Evolutionary conservation across 2,113 vertebrate genomes (phyloP), one percentile per base, ranked within the genome.

Genomic region (Agapornis roseicollis): DNA sequence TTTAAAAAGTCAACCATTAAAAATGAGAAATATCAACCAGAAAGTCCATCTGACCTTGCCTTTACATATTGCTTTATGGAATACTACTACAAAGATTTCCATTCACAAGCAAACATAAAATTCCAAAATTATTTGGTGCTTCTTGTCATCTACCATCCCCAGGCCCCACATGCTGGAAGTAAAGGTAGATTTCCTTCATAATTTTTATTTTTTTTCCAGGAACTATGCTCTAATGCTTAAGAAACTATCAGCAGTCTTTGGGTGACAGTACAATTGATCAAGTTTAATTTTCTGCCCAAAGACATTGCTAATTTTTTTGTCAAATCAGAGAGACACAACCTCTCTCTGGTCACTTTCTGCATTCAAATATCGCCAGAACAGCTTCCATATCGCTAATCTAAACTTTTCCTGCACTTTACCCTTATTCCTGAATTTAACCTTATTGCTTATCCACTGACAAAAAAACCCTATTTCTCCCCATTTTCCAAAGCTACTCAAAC

Each of bases 401-500:
- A 92, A 78, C 25, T 58, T 25, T 9, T 53, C 20, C 33, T 69
- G 10, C 15, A 29, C 35, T 89, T 87, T 13, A n/a, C n/a, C n/a
- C n/a, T n/a, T n/a, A n/a, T n/a, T n/a, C n/a, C n/a, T n/a, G n/a
- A 55, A 17, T 35, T 61, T 60, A 85, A 20, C 7, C 29, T 79
- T 65, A 35, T 23, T 63, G 49, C 14, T 63, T 28, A 65, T 18
- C 12, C 18, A 61, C 20, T 13, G 10, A 12, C 16, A 68, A 74
- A 82, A 22, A 70, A 74, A 18, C 7, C 41, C 25, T 56, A 25
- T 28, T 89, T 47, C 3, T n/a, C 4, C 6, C 4, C 9, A 49
- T 37, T 66, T 73, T 53, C 8, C 42, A 88, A 12, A 0, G 0
- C 25, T 63, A 72, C 2, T 13, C 14, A 47, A 3, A 46, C 3